phyloP scores from a whole-genome alignment of 1,140 invertebrate species.

The Nephila pilipes region DNA sequence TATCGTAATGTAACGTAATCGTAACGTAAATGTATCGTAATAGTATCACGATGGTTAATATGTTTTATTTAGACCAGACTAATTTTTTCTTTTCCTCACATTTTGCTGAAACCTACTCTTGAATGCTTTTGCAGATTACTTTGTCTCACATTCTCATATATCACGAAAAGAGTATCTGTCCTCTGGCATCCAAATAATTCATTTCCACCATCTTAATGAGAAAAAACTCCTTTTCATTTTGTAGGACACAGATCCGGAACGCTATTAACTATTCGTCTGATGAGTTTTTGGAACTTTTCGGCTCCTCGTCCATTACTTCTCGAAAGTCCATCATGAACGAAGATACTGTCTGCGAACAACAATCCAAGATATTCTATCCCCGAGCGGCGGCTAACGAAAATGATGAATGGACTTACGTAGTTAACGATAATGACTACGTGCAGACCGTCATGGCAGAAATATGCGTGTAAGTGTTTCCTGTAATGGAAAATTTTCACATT shows the following conservation, averaged over 20 bases:
- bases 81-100: no score
- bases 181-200: no score
- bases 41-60: no score
- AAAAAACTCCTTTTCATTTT: background rate
- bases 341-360: conserved; percentile 84
- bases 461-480: conserved; percentile 82
- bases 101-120: no score
- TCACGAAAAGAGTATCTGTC: no score
- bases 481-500: no score
- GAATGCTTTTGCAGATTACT: no score
- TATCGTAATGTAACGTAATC: no score
- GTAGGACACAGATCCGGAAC: conserved; percentile 57
- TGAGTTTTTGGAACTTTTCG: conserved; percentile 78
- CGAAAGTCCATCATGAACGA: conserved; percentile 86
- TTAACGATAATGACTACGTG: conserved; percentile 83
- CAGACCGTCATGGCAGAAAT: conserved; percentile 84
- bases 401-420: conserved; percentile 84
- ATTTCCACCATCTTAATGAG: no score
- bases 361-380: conserved; percentile 81
- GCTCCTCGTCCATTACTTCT: conserved; percentile 73
- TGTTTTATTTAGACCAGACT: no score
- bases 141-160: no score
- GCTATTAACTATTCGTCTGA: conserved; percentile 70
- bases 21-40: no score
- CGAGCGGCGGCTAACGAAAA: conserved; percentile 82